Evolutionary conservation across 2,113 vertebrate species (phyloP).

Genomic region (Alosa alosa): DNA sequence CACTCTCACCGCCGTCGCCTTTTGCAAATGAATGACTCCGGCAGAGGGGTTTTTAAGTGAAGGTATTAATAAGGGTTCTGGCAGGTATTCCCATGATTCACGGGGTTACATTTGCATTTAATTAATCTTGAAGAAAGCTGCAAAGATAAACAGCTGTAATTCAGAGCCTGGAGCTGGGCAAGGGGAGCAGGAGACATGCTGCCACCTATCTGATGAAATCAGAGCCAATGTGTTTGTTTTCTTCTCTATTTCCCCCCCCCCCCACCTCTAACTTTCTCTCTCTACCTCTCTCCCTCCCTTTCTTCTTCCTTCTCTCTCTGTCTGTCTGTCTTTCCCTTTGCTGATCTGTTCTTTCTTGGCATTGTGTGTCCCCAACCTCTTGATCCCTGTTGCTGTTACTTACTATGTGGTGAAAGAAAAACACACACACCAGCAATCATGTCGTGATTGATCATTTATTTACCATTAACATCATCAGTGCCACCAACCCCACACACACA

Average conservation of each 20-base stretch:
- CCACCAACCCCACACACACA: neutral
- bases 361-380: neutral
- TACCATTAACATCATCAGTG: slow-evolving; percentile 44
- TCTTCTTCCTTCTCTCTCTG: slow-evolving; percentile 18
- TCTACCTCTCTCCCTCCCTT: slow-evolving; percentile 9
- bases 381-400: neutral
- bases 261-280: slow-evolving; percentile 55
- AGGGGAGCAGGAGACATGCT: slow-evolving; percentile 67
- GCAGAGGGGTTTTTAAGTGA: slow-evolving; percentile 77
- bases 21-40: slow-evolving; percentile 78
- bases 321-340: slow-evolving; percentile 19
- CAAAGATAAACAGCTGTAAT: slow-evolving; percentile 86
- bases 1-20: slow-evolving; percentile 46
- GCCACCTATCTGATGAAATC: slow-evolving; percentile 74
- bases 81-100: slow-evolving; percentile 83
- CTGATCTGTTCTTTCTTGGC: neutral
- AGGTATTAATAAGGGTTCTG: slow-evolving; percentile 84
- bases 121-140: slow-evolving; percentile 85
- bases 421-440: slow-evolving; percentile 29
- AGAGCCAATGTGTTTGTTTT: slow-evolving; percentile 70
- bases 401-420: neutral
- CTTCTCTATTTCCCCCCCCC: slow-evolving; percentile 45
- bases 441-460: slow-evolving; percentile 52
- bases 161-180: slow-evolving; percentile 65
- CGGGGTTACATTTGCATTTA: slow-evolving; percentile 83